phyloP scores from a whole-genome alignment of 2,797 vertebrate species.

The Chelon labrosus region DNA sequence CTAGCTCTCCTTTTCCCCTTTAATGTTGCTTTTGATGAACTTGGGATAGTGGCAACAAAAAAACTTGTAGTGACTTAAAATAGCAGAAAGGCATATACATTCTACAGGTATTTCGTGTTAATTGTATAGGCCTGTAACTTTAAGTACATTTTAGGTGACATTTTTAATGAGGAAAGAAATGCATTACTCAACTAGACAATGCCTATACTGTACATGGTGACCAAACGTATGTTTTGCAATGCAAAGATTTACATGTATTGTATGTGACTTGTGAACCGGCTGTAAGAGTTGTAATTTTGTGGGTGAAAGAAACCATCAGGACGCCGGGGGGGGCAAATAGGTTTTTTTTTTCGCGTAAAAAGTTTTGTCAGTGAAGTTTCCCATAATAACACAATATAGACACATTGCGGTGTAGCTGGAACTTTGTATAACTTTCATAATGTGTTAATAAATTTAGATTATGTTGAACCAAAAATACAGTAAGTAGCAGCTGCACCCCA shows the following conservation, averaged over 20 bases:
- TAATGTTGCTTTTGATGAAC: background rate
- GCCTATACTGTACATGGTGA: background rate
- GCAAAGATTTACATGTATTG: constrained; percentile 17
- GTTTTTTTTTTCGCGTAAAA: background rate
- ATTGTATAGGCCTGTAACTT: background rate
- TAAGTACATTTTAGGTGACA: background rate
- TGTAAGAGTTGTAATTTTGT: constrained; percentile 11
- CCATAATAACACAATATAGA: accelerated
- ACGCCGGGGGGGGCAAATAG: background rate
- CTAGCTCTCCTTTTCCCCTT: background rate
- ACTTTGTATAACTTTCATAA: accelerated
- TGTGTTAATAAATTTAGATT: accelerated
- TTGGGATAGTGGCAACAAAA: too few relatives aligned
- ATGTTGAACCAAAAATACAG: background rate
- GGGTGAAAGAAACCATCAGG: constrained; percentile 27
- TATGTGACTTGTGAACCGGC: constrained; percentile 36
- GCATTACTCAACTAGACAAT: background rate
- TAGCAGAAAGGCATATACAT: background rate
- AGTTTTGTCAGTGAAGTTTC: accelerated
- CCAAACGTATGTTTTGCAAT: background rate
- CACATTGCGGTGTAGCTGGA: accelerated
- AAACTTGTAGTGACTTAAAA: background rate
- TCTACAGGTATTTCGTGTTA: background rate
- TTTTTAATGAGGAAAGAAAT: background rate
- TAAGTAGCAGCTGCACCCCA: background rate